Percentiles rank a stretch among this genome's conserved stretches.
Conservation (phyloP, 2,888 invertebrate genomes). For the Mesochorus sp. region DNA sequence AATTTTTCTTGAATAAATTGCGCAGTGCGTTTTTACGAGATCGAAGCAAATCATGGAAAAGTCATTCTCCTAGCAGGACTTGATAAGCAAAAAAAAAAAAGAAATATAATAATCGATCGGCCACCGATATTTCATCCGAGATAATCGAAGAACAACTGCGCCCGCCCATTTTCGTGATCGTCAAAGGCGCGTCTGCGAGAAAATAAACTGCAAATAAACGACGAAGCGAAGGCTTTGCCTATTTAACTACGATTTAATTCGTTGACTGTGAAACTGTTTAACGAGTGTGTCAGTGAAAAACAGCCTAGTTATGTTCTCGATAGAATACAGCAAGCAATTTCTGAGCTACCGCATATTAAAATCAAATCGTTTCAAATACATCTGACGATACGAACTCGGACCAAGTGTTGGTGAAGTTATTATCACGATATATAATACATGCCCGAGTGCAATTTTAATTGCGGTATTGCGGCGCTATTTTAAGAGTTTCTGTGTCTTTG, state of each 20-base stretch:
- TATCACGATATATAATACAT: constrained; percentile 20
- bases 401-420: constrained; percentile 70
- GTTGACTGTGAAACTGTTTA: constrained; percentile 54
- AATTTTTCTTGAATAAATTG: too few species aligned
- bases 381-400: constrained; percentile 82
- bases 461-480: neutral
- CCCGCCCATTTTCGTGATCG: neutral
- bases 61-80: constrained; percentile 55
- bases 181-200: neutral
- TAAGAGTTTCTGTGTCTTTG: neutral
- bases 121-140: neutral
- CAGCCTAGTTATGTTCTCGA: constrained; percentile 81
- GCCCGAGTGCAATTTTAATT: neutral
- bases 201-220: neutral
- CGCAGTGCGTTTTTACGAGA: neutral
- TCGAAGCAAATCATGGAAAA: constrained; percentile 42
- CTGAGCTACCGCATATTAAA: constrained; percentile 81
- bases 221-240: too few species aligned
- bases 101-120: neutral
- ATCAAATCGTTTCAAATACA: constrained; percentile 82
- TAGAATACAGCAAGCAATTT: constrained; percentile 82
- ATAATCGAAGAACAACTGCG: neutral
- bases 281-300: constrained; percentile 60
- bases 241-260: neutral
- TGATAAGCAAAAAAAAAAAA: neutral